A percentile compares a stretch with the other conserved stretches of the same genome.
Conservation (phyloP, 1,140 invertebrate genomes). For the Nephotettix cincticeps region DNA sequence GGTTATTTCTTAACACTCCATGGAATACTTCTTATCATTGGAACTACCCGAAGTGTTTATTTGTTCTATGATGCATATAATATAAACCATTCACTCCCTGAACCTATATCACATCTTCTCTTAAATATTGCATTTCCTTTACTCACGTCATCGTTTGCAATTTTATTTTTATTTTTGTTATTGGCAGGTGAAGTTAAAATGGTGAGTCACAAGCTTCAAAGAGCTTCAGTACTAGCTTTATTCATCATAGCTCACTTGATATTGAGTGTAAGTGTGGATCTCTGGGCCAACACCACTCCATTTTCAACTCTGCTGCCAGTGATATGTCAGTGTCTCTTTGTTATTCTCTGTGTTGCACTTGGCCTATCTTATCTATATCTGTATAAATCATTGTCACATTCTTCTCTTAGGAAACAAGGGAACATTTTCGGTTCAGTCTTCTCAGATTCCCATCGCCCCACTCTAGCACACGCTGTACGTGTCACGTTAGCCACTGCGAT, state of each 20-base stretch:
- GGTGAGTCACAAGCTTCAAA: conserved; percentile 52
- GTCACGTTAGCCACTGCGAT: conserved; percentile 82
- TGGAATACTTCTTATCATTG: conserved; percentile 74
- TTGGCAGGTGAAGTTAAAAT: conserved; percentile 60
- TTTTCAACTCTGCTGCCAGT: conserved; percentile 62
- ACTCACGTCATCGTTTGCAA: conserved; percentile 79
- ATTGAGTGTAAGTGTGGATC: conserved; percentile 75
- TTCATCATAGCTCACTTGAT: conserved; percentile 75
- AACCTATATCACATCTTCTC: conserved; percentile 77
- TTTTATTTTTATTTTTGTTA: conserved; percentile 80
- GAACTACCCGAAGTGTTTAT: conserved; percentile 78
- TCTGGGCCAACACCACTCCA: conserved; percentile 57
- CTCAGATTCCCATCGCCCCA: conserved; percentile 48
- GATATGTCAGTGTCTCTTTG: conserved; percentile 79
- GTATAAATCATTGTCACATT: conserved; percentile 57
- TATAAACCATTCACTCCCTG: conserved; percentile 70
- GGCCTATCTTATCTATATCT: conserved; percentile 82
- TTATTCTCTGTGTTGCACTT: conserved; percentile 72
- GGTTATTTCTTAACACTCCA: conserved; percentile 84
- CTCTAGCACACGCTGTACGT: conserved; percentile 68
- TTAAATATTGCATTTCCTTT: conserved; percentile 81
- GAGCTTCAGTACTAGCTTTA: conserved; percentile 65
- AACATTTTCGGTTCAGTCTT: conserved; percentile 46
- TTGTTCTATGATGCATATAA: conserved; percentile 90
- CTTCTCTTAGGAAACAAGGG: conserved; percentile 48